A percentile compares a stretch with the other conserved stretches of the same genome.
Conservation (phyloP, 2,888 invertebrate genomes). For the Oxytorus armatus region DNA sequence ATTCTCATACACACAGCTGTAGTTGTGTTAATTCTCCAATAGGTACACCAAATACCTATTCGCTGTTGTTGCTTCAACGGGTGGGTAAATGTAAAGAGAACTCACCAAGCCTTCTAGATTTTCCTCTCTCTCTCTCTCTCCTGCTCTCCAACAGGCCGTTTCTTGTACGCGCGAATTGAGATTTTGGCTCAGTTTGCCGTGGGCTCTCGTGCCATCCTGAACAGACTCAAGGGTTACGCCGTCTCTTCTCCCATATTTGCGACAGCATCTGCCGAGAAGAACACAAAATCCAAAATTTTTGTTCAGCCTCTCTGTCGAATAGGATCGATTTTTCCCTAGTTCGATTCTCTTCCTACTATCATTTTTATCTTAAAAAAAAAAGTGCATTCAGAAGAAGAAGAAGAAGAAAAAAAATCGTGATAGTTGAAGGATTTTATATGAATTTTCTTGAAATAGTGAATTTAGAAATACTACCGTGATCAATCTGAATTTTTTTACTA, state of each 20-base stretch:
- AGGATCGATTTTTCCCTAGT: not conserved
- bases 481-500: no score
- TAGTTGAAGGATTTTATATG: not conserved
- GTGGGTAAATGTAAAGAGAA: not conserved
- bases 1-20: not conserved
- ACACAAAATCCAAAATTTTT: not conserved
- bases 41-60: not conserved
- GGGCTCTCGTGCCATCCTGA: slow-evolving; percentile 66
- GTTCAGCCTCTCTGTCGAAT: not conserved
- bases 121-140: slow-evolving; percentile 43
- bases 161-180: slow-evolving; percentile 16
- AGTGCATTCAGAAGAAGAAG: not conserved
- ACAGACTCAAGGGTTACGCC: slow-evolving; percentile 29
- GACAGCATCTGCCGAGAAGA: not conserved
- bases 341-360: not conserved
- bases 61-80: not conserved
- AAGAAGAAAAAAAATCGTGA: slow-evolving; percentile 2
- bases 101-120: slow-evolving; percentile 45
- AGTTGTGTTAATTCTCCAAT: slow-evolving; percentile 15
- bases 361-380: not conserved
- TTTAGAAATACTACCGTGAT: not conserved
- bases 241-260: not conserved
- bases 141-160: slow-evolving; percentile 32
- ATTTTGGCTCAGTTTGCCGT: slow-evolving; percentile 71
- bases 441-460: not conserved